Percentiles rank a stretch among this genome's conserved stretches.
phyloP scores from a whole-genome alignment of 2,113 vertebrate genomes.

The Cheilinus undulatus region DNA sequence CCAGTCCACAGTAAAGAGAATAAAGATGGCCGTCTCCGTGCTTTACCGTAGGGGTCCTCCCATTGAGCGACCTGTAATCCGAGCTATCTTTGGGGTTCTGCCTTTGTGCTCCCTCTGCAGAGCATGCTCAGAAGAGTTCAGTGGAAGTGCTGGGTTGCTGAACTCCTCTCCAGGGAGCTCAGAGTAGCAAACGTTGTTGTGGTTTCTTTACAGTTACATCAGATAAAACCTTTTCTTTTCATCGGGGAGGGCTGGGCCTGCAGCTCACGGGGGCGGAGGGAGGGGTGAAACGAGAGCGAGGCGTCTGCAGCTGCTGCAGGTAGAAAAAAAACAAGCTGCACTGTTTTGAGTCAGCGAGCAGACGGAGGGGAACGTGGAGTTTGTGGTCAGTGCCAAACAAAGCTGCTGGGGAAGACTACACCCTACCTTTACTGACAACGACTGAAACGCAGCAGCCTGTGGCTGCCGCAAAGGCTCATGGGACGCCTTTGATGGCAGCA shows the following conservation, averaged over 20 bases:
- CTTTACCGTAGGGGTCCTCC: constrained; percentile 27
- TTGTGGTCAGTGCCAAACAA: constrained; percentile 2
- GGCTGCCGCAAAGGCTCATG: neutral
- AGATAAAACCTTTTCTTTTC: constrained; percentile 43
- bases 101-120: constrained; percentile 57
- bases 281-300: constrained; percentile 37
- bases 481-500: constrained; percentile 1
- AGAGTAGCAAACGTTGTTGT: constrained; percentile 61
- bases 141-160: constrained; percentile 62
- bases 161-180: constrained; percentile 59
- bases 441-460: neutral
- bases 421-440: neutral
- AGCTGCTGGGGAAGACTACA: neutral
- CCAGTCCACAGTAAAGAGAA: constrained; percentile 9
- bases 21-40: neutral
- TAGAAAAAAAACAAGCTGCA: neutral
- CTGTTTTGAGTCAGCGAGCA: constrained; percentile 10
- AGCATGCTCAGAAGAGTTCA: constrained; percentile 61
- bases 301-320: constrained; percentile 57
- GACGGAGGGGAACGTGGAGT: constrained; percentile 4
- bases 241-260: constrained; percentile 27
- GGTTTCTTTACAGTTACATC: constrained; percentile 73
- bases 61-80: constrained; percentile 56
- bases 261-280: constrained; percentile 34
- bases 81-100: constrained; percentile 65